Conservation (phyloP, 2,797 vertebrate genomes). For the Halcyon chelicuti region DNA sequence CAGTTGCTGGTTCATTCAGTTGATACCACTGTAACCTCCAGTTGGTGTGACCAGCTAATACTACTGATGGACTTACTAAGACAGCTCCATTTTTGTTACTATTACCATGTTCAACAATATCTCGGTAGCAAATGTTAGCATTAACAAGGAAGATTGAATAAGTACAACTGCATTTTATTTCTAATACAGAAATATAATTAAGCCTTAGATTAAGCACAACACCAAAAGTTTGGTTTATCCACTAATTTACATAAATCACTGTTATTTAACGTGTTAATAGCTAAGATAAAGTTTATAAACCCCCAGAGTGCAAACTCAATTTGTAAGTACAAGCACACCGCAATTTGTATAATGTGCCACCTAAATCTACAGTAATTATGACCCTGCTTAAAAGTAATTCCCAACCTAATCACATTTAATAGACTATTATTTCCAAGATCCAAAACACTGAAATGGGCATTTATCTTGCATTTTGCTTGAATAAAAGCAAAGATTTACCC, state of each 20-base stretch:
- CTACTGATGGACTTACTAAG: not conserved
- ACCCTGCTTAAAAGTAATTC: constrained; percentile 63
- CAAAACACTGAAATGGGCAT: constrained; percentile 2
- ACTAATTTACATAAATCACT: constrained; percentile 47
- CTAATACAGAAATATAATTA: not conserved
- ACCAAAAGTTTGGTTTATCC: constrained; percentile 31
- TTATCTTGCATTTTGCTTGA: constrained; percentile 20
- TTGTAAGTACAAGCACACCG: constrained; percentile 63
- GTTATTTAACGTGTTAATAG: constrained; percentile 61
- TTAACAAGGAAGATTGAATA: too few relatives aligned
- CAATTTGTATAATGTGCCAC: constrained; percentile 54
- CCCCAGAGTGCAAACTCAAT: constrained; percentile 60
- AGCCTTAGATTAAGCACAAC: not conserved
- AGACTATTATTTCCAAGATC: not conserved
- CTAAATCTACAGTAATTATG: constrained; percentile 60
- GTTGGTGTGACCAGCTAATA: not conserved
- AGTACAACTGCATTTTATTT: not conserved
- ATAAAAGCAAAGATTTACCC: constrained; percentile 5
- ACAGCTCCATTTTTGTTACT: not conserved
- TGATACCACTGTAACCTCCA: not conserved
- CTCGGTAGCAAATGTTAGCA: not conserved
- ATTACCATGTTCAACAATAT: not conserved
- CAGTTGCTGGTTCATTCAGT: not conserved
- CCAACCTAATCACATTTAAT: constrained; percentile 62
- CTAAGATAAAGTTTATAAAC: constrained; percentile 65